phyloP scores from a whole-genome alignment of 2,113 vertebrate genomes.

The Miniopterus natalensis region DNA sequence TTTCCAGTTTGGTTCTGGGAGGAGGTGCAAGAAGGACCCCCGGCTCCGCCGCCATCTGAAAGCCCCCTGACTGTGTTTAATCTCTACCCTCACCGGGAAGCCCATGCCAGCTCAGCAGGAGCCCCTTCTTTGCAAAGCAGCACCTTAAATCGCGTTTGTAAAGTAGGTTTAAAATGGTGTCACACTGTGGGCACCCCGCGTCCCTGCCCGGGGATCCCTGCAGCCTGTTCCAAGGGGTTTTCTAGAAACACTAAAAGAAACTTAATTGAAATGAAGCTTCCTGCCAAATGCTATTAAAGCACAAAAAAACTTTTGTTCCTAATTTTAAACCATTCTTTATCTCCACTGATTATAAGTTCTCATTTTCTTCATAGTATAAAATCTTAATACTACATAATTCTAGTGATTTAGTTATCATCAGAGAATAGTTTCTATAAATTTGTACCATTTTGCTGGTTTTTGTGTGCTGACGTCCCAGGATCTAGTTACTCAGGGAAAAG shows the following conservation, averaged over 20 bases:
- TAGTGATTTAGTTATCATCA: conserved; percentile 9
- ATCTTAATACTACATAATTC: neutral
- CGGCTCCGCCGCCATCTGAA: too few relatives aligned
- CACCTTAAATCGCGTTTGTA: neutral
- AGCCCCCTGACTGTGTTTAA: neutral
- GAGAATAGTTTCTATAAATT: neutral
- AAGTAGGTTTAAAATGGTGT: neutral
- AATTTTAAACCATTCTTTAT: conserved; percentile 9
- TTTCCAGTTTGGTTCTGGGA: too few relatives aligned
- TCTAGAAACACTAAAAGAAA: neutral
- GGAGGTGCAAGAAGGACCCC: too few relatives aligned
- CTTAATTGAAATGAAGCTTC: neutral
- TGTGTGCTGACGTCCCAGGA: neutral
- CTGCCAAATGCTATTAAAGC: conserved; percentile 14
- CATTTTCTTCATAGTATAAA: neutral
- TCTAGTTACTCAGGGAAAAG: neutral
- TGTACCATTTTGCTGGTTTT: neutral
- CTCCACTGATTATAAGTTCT: neutral
- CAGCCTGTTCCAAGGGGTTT: neutral
- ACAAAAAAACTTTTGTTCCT: neutral
- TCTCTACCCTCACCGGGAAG: neutral
- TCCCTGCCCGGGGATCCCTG: neutral
- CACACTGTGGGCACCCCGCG: accelerated
- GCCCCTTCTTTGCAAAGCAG: neutral
- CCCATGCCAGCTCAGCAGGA: neutral